phyloP scores from a whole-genome alignment of 2,888 invertebrate genomes.

The Tipula helvola region DNA sequence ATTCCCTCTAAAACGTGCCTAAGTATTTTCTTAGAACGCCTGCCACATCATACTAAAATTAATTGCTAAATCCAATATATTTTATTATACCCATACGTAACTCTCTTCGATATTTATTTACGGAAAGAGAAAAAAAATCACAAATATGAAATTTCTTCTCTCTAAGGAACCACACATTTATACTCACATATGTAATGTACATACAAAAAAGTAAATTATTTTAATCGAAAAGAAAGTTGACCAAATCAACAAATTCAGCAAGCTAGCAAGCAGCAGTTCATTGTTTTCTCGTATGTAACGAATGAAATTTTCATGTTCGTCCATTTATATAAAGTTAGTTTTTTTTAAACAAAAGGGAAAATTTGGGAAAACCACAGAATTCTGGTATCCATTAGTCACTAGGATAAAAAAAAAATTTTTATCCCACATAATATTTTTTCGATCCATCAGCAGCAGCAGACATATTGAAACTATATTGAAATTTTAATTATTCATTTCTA shows the following conservation, averaged over 20 bases:
- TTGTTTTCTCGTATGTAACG: not conserved
- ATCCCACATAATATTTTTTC: not conserved
- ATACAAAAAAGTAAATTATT: not conserved
- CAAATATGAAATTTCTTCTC: not conserved
- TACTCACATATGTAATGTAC: too few relatives aligned
- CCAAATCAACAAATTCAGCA: not conserved
- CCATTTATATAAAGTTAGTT: not conserved
- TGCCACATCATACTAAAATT: not conserved
- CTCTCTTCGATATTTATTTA: not conserved
- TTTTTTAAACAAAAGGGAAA: not conserved
- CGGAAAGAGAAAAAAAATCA: not conserved
- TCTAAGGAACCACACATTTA: not conserved
- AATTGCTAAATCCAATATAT: not conserved
- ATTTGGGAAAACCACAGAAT: not conserved
- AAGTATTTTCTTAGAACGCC: not conserved
- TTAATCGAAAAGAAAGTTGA: not conserved
- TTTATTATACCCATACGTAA: not conserved
- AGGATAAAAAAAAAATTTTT: not conserved
- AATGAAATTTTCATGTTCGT: not conserved
- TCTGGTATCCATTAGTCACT: not conserved
- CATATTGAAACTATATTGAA: not conserved
- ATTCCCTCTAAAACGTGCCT: not conserved
- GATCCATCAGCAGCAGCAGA: not conserved
- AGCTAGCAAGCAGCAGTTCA: not conserved
- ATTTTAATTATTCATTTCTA: not conserved